Conservation (phyloP, 2,113 vertebrate genomes). For the Romanogobio albipinnatus region DNA sequence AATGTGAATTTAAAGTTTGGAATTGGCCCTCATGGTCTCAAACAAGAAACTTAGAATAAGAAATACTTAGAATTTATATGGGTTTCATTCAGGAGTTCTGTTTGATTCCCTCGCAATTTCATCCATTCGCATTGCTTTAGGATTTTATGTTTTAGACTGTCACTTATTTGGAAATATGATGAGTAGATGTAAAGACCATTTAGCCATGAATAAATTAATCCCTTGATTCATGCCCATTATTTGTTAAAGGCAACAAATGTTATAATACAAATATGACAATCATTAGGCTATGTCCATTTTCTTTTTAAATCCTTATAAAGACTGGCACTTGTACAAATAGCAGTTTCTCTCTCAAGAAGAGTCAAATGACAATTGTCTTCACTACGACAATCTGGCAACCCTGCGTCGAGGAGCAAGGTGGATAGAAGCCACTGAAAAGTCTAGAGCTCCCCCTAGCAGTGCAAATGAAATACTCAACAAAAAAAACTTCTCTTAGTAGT, state of each 20-base stretch:
- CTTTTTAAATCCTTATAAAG: neutral
- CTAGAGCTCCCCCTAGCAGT: conserved; percentile 79
- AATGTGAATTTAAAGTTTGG: neutral
- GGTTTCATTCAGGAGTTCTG: neutral
- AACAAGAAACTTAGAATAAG: neutral
- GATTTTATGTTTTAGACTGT: neutral
- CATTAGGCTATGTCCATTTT: neutral
- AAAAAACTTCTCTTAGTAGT: neutral
- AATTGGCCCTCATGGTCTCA: neutral
- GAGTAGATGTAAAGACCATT: neutral
- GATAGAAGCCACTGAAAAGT: conserved; percentile 68
- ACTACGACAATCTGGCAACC: conserved; percentile 47
- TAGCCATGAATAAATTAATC: too few species aligned
- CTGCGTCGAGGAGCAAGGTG: conserved; percentile 39
- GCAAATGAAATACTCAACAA: neutral
- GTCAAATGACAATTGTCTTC: neutral
- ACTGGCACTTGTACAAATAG: neutral
- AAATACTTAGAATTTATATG: neutral
- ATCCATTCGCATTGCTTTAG: neutral
- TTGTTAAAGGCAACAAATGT: neutral
- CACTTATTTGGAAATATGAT: neutral
- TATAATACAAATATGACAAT: too few species aligned
- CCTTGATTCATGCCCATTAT: neutral
- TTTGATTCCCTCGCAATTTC: neutral
- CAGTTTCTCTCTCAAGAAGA: neutral